Conservation (phyloP, 2,113 vertebrate species). For the Lota lota region DNA sequence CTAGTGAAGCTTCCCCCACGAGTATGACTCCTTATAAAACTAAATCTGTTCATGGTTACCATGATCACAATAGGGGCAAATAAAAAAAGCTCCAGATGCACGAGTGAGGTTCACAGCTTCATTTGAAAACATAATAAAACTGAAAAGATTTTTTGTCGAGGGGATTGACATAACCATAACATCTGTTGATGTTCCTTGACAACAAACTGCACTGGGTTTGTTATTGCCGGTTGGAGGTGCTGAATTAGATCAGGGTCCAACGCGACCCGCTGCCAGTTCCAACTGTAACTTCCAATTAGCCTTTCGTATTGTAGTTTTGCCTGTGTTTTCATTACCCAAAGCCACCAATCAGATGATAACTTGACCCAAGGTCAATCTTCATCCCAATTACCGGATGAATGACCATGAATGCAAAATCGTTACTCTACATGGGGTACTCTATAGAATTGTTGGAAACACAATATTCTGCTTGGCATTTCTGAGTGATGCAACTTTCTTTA, state of each 20-base stretch:
- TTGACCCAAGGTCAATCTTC: background rate
- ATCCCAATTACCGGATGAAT: constrained; percentile 22
- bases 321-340: constrained; percentile 42
- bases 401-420: too few relatives aligned
- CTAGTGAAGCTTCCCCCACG: constrained; percentile 18
- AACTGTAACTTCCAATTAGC: constrained; percentile 43
- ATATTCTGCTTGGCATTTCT: constrained; percentile 6
- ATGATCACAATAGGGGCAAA: constrained; percentile 29
- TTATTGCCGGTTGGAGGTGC: constrained; percentile 61
- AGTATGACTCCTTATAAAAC: constrained; percentile 32
- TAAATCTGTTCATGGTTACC: constrained; percentile 19
- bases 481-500: constrained; percentile 35
- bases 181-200: constrained; percentile 66
- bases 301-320: background rate
- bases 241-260: constrained; percentile 44
- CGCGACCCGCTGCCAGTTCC: constrained; percentile 46
- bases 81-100: background rate
- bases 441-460: too few relatives aligned
- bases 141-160: constrained; percentile 56
- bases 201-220: constrained; percentile 60
- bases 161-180: constrained; percentile 54
- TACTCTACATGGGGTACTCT: too few relatives aligned
- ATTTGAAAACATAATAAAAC: constrained; percentile 52
- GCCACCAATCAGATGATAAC: constrained; percentile 31
- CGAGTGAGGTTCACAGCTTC: constrained; percentile 50